Conservation (phyloP, 2,888 invertebrate species). For the Synergus itoensis region DNA sequence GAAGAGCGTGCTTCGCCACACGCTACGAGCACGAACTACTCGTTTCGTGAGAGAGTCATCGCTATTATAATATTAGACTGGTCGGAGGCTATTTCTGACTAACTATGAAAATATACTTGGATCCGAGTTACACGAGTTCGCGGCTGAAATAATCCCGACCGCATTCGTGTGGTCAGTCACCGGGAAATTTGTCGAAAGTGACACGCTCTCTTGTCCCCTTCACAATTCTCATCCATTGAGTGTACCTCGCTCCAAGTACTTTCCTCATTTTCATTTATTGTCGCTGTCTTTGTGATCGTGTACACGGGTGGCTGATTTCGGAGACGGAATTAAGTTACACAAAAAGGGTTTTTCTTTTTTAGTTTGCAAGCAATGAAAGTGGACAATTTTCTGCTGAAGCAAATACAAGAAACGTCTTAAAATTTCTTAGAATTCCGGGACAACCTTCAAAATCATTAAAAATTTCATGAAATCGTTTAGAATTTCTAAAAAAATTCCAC, state of each 20-base stretch:
- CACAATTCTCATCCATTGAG: conserved; percentile 3
- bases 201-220: conserved; percentile 25
- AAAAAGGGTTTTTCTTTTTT: not conserved
- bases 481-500: too few relatives aligned
- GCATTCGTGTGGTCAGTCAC: conserved; percentile 59
- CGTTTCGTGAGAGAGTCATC: conserved; percentile 62
- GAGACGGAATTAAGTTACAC: not conserved
- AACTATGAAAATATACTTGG: conserved; percentile 73
- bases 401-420: not conserved
- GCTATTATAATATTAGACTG: conserved; percentile 74
- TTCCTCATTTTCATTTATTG: conserved; percentile 27
- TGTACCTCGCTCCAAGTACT: not conserved
- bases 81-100: conserved; percentile 73
- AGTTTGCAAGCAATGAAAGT: not conserved
- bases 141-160: conserved; percentile 55
- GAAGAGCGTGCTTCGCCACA: conserved; percentile 46
- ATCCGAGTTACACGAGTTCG: conserved; percentile 51
- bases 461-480: too few relatives aligned
- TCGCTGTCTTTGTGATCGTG: not conserved
- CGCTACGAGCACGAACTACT: conserved; percentile 48
- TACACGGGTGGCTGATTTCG: not conserved
- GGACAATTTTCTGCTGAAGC: not conserved
- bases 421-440: too few relatives aligned
- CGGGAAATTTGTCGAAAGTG: conserved; percentile 39
- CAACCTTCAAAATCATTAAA: too few relatives aligned